Percentiles rank a stretch among this genome's conserved stretches.
These are phyloP conservation scores for Drusus annulatus DNA, from an alignment of 1,140 invertebrate species.

Conservation along the genomic window DNA sequence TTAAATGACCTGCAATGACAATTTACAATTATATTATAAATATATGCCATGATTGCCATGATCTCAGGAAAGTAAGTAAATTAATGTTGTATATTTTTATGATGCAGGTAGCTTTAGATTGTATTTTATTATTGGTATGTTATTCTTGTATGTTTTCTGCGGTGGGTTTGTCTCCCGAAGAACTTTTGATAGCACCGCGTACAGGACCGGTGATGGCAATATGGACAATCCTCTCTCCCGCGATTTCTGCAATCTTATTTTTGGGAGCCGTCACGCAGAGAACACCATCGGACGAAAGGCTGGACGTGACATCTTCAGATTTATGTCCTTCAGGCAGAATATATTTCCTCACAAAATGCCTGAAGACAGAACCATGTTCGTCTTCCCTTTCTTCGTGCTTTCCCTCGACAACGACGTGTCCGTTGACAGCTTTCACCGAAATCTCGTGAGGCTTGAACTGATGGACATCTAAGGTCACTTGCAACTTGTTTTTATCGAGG, in stretches of 20 bases:
- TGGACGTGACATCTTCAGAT: slow-evolving; percentile 76
- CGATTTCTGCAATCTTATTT: slow-evolving; percentile 59
- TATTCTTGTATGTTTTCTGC: slow-evolving; percentile 77
- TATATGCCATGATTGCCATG: no score
- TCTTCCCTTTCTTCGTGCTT: slow-evolving; percentile 86
- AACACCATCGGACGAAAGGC: slow-evolving; percentile 82
- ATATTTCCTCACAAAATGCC: slow-evolving; percentile 82
- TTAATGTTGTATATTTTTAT: no score
- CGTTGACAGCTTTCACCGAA: slow-evolving; percentile 84
- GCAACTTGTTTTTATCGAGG: slow-evolving; percentile 74
- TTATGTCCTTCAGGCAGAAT: slow-evolving; percentile 79
- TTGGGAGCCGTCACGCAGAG: slow-evolving; percentile 78
- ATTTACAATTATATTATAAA: no score
- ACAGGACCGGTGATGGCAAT: slow-evolving; percentile 63
- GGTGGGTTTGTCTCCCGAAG: slow-evolving; percentile 78
- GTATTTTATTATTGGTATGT: slow-evolving; percentile 63
- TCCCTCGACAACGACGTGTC: slow-evolving; percentile 78
- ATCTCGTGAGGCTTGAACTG: slow-evolving; percentile 90
- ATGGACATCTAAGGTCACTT: slow-evolving; percentile 85
- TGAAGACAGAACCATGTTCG: slow-evolving; percentile 80
- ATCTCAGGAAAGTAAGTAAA: no score
- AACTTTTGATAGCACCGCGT: slow-evolving; percentile 75
- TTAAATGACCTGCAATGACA: no score
- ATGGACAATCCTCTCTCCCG: slow-evolving; percentile 63
- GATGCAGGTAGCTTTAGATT: no score